Conservation (phyloP, 1,140 invertebrate genomes). For the Drosophila kohkoa region DNA sequence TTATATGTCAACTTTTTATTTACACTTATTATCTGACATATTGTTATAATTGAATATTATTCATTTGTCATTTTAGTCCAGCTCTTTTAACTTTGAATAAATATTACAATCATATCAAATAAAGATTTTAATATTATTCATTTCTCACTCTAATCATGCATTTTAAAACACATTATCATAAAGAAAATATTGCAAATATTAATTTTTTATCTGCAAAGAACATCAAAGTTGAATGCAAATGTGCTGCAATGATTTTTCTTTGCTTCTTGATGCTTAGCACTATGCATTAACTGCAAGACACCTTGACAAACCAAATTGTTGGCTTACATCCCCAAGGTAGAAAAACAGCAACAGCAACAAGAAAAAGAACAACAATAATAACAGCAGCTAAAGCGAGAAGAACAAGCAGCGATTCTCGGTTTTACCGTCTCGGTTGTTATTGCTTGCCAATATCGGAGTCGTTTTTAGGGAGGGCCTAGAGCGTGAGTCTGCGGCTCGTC, state of each 20-base stretch:
- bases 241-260: not conserved
- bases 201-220: too few relatives aligned
- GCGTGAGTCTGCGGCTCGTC: conserved; percentile 57
- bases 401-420: conserved; percentile 27
- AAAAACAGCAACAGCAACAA: conserved; percentile 36
- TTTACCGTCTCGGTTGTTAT: conserved; percentile 50
- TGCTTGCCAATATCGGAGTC: conserved; percentile 69
- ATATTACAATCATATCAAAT: too few relatives aligned
- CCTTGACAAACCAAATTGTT: conserved; percentile 54
- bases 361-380: conserved; percentile 11
- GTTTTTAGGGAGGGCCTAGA: conserved; percentile 5
- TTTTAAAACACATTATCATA: too few relatives aligned
- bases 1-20: too few relatives aligned
- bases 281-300: conserved; percentile 31
- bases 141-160: too few relatives aligned
- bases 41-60: too few relatives aligned
- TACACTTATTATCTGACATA: too few relatives aligned
- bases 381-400: conserved; percentile 13
- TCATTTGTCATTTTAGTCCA: too few relatives aligned
- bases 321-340: conserved; percentile 34
- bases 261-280: not conserved
- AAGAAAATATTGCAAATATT: too few relatives aligned
- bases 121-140: too few relatives aligned
- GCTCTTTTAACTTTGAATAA: too few relatives aligned
- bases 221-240: not conserved